Evolutionary conservation across 2,113 vertebrate genomes (phyloP).

Genomic region (Neomonachus schauinslandi): DNA sequence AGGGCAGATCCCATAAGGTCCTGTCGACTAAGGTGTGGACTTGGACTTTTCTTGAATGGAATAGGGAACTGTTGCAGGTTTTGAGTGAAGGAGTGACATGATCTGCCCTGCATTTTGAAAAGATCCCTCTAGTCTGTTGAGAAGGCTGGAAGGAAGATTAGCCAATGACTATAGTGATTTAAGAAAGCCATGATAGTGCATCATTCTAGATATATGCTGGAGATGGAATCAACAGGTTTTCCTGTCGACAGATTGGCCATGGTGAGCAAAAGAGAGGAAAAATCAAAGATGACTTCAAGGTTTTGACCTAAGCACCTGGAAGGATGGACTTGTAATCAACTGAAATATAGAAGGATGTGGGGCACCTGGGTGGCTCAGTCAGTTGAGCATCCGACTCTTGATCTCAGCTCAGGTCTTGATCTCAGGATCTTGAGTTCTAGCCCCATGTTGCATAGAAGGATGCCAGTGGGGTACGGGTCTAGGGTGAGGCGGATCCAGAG

Average conservation of each 20-base stretch:
- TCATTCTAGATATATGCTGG: neutral
- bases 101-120: slow-evolving; percentile 1
- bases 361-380: neutral
- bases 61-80: neutral
- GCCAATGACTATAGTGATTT: neutral
- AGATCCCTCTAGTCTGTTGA: neutral
- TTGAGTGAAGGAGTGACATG: neutral
- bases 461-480: neutral
- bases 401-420: neutral
- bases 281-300: neutral
- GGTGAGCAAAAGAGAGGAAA: neutral
- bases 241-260: neutral
- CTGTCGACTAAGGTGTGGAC: neutral
- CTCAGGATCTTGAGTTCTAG: neutral
- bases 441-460: neutral
- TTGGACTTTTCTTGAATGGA: neutral
- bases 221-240: neutral
- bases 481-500: neutral
- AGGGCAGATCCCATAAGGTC: neutral
- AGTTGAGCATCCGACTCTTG: neutral
- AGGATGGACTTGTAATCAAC: neutral
- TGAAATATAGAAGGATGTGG: neutral
- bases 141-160: neutral
- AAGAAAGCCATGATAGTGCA: neutral
- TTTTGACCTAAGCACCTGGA: neutral